phyloP scores from a whole-genome alignment of 1,140 invertebrate species.

The Andrena cerasifolii region DNA sequence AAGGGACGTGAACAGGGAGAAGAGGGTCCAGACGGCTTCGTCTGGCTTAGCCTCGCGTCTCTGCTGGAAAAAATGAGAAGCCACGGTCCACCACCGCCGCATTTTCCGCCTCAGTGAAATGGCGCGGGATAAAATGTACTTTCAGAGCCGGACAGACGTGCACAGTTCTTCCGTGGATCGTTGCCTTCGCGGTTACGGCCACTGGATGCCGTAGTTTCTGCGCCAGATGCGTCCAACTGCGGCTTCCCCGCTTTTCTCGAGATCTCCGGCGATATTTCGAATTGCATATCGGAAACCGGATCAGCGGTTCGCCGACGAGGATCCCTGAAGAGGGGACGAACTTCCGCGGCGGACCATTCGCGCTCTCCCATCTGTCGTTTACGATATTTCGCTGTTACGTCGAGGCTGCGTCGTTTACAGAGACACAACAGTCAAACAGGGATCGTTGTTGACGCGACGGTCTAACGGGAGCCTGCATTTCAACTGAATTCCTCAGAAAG shows the following conservation, averaged over 20 bases:
- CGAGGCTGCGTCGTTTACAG: too few species aligned
- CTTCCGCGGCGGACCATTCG: background rate
- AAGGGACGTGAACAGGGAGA: background rate
- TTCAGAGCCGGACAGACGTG: background rate
- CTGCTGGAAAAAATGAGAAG: constrained; percentile 16
- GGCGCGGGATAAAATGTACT: constrained; percentile 13
- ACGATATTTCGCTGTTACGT: background rate
- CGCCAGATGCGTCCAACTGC: constrained; percentile 22
- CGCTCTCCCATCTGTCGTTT: background rate
- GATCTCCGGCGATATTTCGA: background rate
- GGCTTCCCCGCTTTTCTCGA: background rate
- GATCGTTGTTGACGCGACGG: too few species aligned
- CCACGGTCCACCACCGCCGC: background rate
- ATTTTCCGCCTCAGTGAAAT: background rate
- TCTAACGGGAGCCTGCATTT: too few species aligned
- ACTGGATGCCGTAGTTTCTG: constrained; percentile 6
- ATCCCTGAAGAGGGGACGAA: background rate
- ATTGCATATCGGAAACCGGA: background rate
- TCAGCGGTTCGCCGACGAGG: constrained; percentile 1
- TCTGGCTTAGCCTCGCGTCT: too few species aligned
- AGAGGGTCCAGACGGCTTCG: background rate
- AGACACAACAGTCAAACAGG: too few species aligned
- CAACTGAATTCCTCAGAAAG: too few species aligned
- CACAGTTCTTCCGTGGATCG: background rate
- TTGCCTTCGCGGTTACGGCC: constrained; percentile 24